Conservation (phyloP, 2,113 vertebrate species). For the Chloropsis cyanopogon region DNA sequence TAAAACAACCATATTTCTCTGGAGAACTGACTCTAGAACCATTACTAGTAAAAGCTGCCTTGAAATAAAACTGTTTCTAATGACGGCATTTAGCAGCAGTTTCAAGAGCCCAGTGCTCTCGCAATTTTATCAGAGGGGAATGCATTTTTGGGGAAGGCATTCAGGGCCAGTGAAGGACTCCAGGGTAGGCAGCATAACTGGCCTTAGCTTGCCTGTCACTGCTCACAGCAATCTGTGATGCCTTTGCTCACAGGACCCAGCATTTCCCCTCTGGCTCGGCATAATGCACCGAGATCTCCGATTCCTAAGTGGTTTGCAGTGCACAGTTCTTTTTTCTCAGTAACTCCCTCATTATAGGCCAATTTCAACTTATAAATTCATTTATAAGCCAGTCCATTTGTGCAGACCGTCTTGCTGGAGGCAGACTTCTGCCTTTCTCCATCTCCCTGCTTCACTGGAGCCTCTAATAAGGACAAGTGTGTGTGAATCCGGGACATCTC, state of each 20-base stretch:
- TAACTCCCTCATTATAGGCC: slow-evolving; percentile 60
- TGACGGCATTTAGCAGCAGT: neutral
- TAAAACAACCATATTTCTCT: neutral
- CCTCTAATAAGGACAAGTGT: neutral
- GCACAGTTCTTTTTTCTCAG: slow-evolving; percentile 49
- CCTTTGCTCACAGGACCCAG: neutral
- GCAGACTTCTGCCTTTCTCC: slow-evolving; percentile 23
- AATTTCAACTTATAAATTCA: slow-evolving; percentile 69
- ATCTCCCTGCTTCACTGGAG: neutral
- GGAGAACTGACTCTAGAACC: neutral
- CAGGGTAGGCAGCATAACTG: neutral
- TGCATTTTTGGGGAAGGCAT: neutral
- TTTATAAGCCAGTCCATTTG: slow-evolving; percentile 68
- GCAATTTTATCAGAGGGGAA: neutral
- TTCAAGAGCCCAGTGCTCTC: neutral
- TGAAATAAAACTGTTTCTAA: neutral
- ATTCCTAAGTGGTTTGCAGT: slow-evolving; percentile 45
- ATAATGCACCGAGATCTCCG: neutral
- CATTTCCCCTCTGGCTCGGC: neutral
- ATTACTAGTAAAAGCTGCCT: neutral
- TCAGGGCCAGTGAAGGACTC: neutral
- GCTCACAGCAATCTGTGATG: neutral
- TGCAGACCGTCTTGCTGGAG: slow-evolving; percentile 11
- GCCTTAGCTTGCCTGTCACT: neutral
- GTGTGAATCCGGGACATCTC: neutral